A percentile compares a stretch with the other conserved stretches of the same genome.
Evolutionary conservation across 2,888 invertebrate species (phyloP).

Genomic region (Tachina lurida): DNA sequence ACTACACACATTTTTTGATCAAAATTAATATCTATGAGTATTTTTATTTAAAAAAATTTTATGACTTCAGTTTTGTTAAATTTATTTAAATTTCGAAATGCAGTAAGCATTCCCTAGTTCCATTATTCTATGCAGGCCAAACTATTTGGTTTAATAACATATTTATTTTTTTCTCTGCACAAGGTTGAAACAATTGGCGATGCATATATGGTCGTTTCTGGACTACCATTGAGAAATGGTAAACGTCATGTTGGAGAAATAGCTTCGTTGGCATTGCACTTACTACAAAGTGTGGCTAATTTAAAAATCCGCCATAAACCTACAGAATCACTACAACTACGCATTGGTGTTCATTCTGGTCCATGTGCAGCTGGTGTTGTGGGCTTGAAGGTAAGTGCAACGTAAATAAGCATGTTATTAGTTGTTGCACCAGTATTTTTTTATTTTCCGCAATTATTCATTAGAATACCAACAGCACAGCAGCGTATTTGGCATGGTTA

Average conservation of each 20-base stretch:
- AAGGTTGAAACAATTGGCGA: constrained; percentile 92
- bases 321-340: constrained; percentile 87
- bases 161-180: neutral
- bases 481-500: neutral
- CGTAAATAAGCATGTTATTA: neutral
- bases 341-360: constrained; percentile 89
- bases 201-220: constrained; percentile 92
- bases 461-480: neutral
- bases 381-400: constrained; percentile 84
- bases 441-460: neutral
- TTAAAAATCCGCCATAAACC: constrained; percentile 88
- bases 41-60: too few relatives aligned
- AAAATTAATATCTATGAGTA: too few relatives aligned
- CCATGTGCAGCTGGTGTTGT: constrained; percentile 93
- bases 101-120: too few relatives aligned
- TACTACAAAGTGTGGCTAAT: constrained; percentile 88
- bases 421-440: neutral
- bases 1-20: too few relatives aligned
- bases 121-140: constrained; percentile 6
- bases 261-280: constrained; percentile 90
- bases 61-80: too few relatives aligned
- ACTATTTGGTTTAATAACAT: neutral
- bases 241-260: constrained; percentile 91
- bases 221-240: constrained; percentile 89
- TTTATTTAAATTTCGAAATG: too few relatives aligned